phyloP scores from a whole-genome alignment of 2,888 invertebrate species.

The Dioctria linearis region DNA sequence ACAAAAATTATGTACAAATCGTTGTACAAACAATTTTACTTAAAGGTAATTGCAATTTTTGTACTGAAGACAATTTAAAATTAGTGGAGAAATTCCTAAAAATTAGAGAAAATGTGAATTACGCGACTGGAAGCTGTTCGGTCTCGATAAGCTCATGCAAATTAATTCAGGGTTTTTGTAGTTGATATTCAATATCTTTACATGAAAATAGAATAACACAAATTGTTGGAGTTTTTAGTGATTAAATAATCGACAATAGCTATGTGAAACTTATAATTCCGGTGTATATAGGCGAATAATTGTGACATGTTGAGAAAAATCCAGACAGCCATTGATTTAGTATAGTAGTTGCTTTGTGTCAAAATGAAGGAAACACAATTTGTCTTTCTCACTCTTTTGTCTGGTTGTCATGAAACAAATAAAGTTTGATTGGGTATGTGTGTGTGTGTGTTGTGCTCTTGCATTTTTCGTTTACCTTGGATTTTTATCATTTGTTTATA shows the following conservation, averaged over 20 bases:
- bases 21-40: constrained; percentile 54
- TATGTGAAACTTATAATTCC: neutral
- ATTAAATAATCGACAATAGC: constrained; percentile 4
- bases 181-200: neutral
- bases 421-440: neutral
- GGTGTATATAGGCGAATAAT: constrained; percentile 18
- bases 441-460: neutral
- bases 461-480: constrained; percentile 28
- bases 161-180: constrained; percentile 17
- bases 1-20: constrained; percentile 53
- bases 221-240: neutral
- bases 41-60: constrained; percentile 54
- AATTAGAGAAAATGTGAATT: constrained; percentile 35
- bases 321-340: constrained; percentile 52
- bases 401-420: constrained; percentile 31
- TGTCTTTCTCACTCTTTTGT: constrained; percentile 19
- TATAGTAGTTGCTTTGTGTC: constrained; percentile 43
- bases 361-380: constrained; percentile 22
- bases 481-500: constrained; percentile 49
- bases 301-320: constrained; percentile 38
- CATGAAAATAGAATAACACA: neutral
- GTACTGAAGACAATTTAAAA: neutral
- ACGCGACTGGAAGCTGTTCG: constrained; percentile 33
- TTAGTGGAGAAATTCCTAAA: neutral
- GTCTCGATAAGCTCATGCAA: constrained; percentile 30